Evolutionary conservation across 2,888 invertebrate species (phyloP).

Genomic region (Actias luna): DNA sequence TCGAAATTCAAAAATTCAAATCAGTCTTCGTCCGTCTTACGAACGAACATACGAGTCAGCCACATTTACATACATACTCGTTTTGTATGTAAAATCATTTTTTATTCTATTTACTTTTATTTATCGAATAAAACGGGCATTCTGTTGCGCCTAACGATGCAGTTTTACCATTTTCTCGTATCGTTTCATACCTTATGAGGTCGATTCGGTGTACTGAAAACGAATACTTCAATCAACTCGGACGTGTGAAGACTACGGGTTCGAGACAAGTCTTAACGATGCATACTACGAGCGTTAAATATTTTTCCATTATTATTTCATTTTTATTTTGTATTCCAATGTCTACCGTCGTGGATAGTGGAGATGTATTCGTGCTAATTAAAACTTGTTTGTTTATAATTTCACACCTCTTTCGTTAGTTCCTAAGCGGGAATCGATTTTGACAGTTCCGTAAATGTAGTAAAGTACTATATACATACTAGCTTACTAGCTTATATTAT

Average conservation of each 20-base stretch:
- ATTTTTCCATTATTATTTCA: neutral
- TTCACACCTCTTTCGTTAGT: neutral
- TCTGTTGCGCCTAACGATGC: conserved; percentile 67
- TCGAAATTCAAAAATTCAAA: conserved; percentile 75
- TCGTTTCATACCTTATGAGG: conserved; percentile 32
- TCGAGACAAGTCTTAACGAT: conserved; percentile 35
- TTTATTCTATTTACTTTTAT: conserved; percentile 32
- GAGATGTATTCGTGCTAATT: neutral
- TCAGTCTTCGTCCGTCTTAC: conserved; percentile 62
- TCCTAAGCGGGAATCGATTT: too few species aligned
- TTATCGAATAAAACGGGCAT: conserved; percentile 52
- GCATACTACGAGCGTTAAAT: conserved; percentile 27
- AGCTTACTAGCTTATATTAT: too few species aligned
- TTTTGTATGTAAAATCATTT: conserved; percentile 52
- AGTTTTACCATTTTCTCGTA: conserved; percentile 56
- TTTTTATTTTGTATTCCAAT: too few species aligned
- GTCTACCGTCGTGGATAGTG: neutral
- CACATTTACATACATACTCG: conserved; percentile 76
- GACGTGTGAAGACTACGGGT: conserved; percentile 22
- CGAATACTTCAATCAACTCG: conserved; percentile 37
- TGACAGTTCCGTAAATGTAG: too few species aligned
- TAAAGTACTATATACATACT: too few species aligned
- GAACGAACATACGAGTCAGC: conserved; percentile 48
- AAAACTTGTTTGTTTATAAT: neutral
- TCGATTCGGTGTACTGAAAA: conserved; percentile 22